Evolutionary conservation across 2,888 invertebrate genomes (phyloP), one percentile per base, ranked within the genome.

Genomic region (Watsonalla binaria): DNA sequence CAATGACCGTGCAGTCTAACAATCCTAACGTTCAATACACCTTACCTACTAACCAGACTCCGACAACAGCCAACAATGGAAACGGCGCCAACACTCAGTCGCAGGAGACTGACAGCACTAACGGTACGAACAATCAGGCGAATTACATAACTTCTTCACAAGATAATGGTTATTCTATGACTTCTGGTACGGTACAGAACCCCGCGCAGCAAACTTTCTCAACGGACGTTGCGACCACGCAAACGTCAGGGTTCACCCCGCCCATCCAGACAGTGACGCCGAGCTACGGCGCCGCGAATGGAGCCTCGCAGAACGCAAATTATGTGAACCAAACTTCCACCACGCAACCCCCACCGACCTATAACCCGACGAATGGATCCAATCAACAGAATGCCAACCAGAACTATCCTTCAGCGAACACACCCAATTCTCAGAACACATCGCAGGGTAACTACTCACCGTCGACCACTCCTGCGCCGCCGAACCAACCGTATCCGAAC

Each of bases 141-240:
- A 86, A 83, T 58, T 90, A 87, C 59, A 89, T 90, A n/a, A 82
- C 89, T 0, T 86, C 87, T 2, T 84, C 89, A 1, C 90, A 90
- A 65, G 90, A 90, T 14, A 80, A 72, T 24, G 73, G 70, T 0
- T 89, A 86, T 52, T 55, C 82, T 0, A 64, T 83, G 45, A 58
- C 84, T 0, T 73, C 70, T 2, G 65, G 68, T 0, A 70, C 74
- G 2, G 78, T 75, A 9, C 84, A 79, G 53, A 84, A 70, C 55
- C 60, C 58, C 0, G 58, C 60, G 6, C 82, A 84, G 45, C 84
- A 84, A 56, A 80, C 59, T 34, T 87, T 83, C 51, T 55, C 81
- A 0, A 60, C 78, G 0, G 88, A 88, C 6, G 80, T 76, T 2
- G 67, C 78, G 9, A 63, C 78, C 1, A 65, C 82, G 6, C 86